Base-by-base conservation (phyloP, 2,113 vertebrate genomes). In the Isichthys henryi region DNA sequence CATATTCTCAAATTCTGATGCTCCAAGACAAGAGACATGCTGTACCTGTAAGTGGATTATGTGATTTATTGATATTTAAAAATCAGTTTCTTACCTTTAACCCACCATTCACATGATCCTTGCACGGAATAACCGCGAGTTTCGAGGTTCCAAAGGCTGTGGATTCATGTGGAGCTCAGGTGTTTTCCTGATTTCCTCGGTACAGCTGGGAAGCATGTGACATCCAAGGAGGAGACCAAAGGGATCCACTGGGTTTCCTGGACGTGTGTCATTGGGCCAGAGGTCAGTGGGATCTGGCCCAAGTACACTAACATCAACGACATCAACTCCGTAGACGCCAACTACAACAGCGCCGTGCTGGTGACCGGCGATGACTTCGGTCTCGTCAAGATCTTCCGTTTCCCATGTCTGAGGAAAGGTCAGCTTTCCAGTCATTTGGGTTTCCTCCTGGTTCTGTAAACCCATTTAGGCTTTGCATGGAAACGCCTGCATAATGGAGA, bases 321-420 rank as follows among this genome's bases (percentile, higher is more conserved):
- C 56, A 95, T 99, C 90, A 99, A 99, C 93, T 98, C 98, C 6
- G 98, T 99, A 92, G 98, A 99, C 48, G 98, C 97, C 74, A 99
- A 99, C 95, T 98, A 97, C 93, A 98, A 90, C 93, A 97, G 96
- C 46, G 96, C 97, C 0, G 97, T 97, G 83, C 91, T 99, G 89
- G 98, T 97, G 87, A 97, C 97, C 0, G 98, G 97, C 0, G 98
- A 99, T 90, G 98, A 98, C 91, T 97, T 97, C 31, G 98, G 98
- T 11, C 95, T 99, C 0, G 96, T 99, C 92, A 98, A 97, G 89
- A 95, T 99, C 89, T 97, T 98, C 92, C 94, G 96, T 89, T 99
- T 99, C 95, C 98, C 98, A 0, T 98, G 97, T 92, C 92, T 98
- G n/a, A 98, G 97, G 92, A 98, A 98, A 98, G 98, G 98, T 98